Evolutionary conservation across 37 sponge, comb jelly and placozoan genomes (phyloP), one percentile per base, ranked within the genome.

Genomic region (Chondrilla cf. caribensis): DNA sequence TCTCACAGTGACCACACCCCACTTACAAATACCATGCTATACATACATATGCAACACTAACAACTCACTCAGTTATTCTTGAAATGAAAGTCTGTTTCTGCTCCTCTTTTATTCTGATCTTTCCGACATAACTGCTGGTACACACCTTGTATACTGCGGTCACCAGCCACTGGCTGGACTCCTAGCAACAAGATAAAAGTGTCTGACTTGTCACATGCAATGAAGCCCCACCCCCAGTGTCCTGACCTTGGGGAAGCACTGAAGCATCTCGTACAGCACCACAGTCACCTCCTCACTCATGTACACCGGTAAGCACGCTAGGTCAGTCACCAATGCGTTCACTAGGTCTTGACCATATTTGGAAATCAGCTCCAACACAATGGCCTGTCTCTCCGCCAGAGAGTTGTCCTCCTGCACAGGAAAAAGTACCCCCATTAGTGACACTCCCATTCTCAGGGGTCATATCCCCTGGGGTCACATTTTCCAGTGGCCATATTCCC

Each of bases 211-310:
- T 18, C 57, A 54, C 57, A 17, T 17, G 15, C 57, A 54, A 11
- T 54, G 15, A 54, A 54, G 57, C 17, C 11, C 57, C 60, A 59
- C 60, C 58, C 80, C 0, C 35, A n/a, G n/a, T n/a, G n/a, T n/a
- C n/a, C n/a, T n/a, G n/a, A 89, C 90, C 79, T 89, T 83, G 54
- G 31, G 83, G 22, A 70, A 73, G 51, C n/a, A 84, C 33, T 58
- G 18, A 4, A 89, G 43, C 62, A 93, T 42, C 35, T 79, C 87
- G 79, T 87, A 85, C 42, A 93, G 55, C 58, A 93, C 90, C 25
- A 86, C 90, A 33, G 82, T 84, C 41, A 91, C 86, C 47, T 93
- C 94, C 15, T 76, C 72, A 21, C 71, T 58, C 84, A 84, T 93
- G 87, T 87, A 79, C 37, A 83, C 28, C 8, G 87, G 87, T 66